phyloP scores from a whole-genome alignment of 2,797 vertebrate genomes.

The Helostoma temminkii region DNA sequence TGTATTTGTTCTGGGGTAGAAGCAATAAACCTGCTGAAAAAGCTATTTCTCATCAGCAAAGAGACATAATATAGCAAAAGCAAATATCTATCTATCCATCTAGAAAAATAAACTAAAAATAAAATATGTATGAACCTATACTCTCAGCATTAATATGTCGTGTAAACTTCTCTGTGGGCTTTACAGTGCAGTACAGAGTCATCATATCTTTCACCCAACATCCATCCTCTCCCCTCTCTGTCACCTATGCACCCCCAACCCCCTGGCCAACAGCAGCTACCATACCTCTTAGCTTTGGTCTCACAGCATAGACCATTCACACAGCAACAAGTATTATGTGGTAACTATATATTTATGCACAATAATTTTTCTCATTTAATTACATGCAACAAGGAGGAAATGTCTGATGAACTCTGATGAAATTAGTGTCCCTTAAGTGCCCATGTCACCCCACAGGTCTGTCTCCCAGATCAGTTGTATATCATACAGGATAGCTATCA shows the following conservation, averaged over 20 bases:
- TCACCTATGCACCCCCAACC: constrained; percentile 24
- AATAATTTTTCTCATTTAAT: constrained; percentile 43
- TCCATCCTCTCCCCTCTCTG: constrained; percentile 14
- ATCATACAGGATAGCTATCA: constrained; percentile 51
- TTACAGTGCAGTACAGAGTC: constrained; percentile 23
- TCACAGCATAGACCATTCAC: constrained; percentile 13
- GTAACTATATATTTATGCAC: constrained; percentile 59
- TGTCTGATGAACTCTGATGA: constrained; percentile 48
- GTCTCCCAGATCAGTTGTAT: constrained; percentile 39
- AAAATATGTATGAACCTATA: constrained; percentile 10
- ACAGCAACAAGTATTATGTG: constrained; percentile 38
- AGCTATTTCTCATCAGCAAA: constrained; percentile 45
- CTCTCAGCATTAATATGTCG: constrained; percentile 1
- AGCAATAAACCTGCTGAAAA: constrained; percentile 55
- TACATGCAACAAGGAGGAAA: constrained; percentile 28
- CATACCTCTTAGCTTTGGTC: constrained; percentile 18
- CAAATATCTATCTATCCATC: constrained; percentile 19
- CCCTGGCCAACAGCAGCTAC: constrained; percentile 25
- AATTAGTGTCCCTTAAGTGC: constrained; percentile 43
- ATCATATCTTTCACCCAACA: constrained; percentile 15
- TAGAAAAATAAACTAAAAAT: constrained; percentile 11
- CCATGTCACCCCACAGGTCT: constrained; percentile 36
- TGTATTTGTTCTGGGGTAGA: constrained; percentile 29
- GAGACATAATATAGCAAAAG: constrained; percentile 24
- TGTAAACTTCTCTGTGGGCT: constrained; percentile 13